Percentiles rank a stretch among this genome's conserved stretches.
phyloP scores from a whole-genome alignment of 2,113 vertebrate genomes.

The Ellobius talpinus region DNA sequence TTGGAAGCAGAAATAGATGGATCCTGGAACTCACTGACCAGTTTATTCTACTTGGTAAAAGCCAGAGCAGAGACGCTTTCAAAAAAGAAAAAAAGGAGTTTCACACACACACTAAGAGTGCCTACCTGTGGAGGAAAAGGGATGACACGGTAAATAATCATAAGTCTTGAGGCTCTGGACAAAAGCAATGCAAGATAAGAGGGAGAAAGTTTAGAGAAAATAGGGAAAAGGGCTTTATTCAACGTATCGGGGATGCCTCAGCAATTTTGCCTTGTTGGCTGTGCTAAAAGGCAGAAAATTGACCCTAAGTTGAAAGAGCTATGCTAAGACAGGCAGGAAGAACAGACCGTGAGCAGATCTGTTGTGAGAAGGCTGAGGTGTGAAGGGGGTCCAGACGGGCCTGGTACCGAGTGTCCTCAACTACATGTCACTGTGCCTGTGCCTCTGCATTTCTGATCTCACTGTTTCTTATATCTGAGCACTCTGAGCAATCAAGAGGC shows the following conservation, averaged over 20 bases:
- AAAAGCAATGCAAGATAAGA: neutral
- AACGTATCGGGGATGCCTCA: neutral
- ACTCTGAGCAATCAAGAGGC: neutral
- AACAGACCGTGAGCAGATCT: neutral
- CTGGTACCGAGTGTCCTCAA: neutral
- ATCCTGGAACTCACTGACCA: neutral
- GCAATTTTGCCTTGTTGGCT: neutral
- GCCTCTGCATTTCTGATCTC: neutral
- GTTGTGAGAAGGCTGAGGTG: neutral
- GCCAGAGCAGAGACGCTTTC: neutral
- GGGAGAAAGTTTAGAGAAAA: neutral
- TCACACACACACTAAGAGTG: neutral
- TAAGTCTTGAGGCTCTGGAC: neutral
- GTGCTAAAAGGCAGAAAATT: neutral
- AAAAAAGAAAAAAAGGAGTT: neutral
- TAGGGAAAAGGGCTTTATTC: neutral
- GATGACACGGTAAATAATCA: neutral
- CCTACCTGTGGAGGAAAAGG: neutral
- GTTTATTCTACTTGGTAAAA: neutral
- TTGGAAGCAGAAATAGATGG: neutral
- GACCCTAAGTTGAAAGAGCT: neutral
- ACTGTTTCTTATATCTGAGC: neutral
- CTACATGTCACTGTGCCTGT: neutral
- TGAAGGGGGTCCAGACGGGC: neutral
- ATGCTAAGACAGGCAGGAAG: neutral